Base-by-base conservation (phyloP, 2,113 vertebrate genomes). In the Pterophyllum scalare region DNA sequence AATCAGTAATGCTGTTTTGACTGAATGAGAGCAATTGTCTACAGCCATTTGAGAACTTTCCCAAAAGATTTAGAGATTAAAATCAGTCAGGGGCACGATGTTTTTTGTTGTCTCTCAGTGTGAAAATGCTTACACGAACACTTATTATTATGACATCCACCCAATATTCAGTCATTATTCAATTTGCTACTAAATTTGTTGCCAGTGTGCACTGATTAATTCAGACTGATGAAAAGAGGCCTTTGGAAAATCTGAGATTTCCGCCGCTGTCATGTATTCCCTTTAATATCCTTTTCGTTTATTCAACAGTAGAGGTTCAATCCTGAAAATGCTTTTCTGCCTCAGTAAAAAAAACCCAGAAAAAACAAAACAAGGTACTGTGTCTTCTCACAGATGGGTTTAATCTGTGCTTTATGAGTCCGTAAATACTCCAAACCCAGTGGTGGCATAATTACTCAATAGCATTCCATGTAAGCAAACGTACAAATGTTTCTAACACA, bases 401-500 rank as follows among this genome's bases (percentile, higher is more conserved):
- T 28, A 79, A 77, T 75, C 70, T 62, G 60, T 28, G 52, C 67
- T 72, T 72, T 72, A 70, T 70, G 19, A 59, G 58, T 83, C 70
- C 64, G 56, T 84, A 80, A 83, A 89, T 82, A 62, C 19, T 5
- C 43, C 49, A 22, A 67, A 28, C 13, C 22, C 17, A 49, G 10
- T 14, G 5, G 20, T 43, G 60, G 56, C 31, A 40, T 12, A 57
- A 64, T 35, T 26, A 46, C 70, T 77, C 17, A 72, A 70, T 60
- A 35, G 38, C 57, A 59, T 80, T 79, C 77, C 43, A 81, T 65
- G 62, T 60, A 43, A 61, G 78, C 80, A 91, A 89, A 92, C 75
- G 78, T 7, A 33, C 57, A 72, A 31, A 82, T 89, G 90, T 89
- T 87, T 91, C 67, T 72, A 80, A 86, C 76, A 46, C 22, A 58